Percentiles rank a stretch among this genome's conserved stretches.
Conservation (phyloP, 1,140 invertebrate genomes). For the Teleopsis dalmanni region DNA sequence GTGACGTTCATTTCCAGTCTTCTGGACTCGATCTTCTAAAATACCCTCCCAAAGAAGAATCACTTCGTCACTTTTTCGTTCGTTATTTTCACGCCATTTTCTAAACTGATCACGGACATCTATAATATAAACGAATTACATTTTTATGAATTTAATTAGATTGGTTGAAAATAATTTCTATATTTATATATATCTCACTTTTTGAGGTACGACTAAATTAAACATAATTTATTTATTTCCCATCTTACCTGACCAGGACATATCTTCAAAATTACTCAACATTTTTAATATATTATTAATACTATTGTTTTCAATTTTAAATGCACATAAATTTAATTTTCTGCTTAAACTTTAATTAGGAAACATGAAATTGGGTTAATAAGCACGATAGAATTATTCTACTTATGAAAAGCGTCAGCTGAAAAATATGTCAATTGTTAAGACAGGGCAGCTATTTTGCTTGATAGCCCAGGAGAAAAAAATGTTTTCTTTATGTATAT, state of each 20-base stretch:
- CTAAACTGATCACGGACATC: slow-evolving; percentile 75
- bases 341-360: neutral
- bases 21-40: slow-evolving; percentile 64
- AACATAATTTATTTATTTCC: neutral
- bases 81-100: slow-evolving; percentile 87
- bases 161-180: slow-evolving; percentile 6
- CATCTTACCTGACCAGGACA: slow-evolving; percentile 47
- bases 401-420: too few relatives aligned
- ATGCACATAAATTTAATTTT: neutral
- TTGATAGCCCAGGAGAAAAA: too few relatives aligned
- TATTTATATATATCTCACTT: slow-evolving; percentile 7
- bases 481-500: too few relatives aligned
- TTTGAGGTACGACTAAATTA: slow-evolving; percentile 2
- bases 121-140: slow-evolving; percentile 42
- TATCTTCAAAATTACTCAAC: slow-evolving; percentile 46
- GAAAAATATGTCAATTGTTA: too few relatives aligned
- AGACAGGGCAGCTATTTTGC: too few relatives aligned
- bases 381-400: slow-evolving; percentile 5
- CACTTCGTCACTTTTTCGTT: slow-evolving; percentile 78
- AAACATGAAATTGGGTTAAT: slow-evolving; percentile 1
- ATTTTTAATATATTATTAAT: slow-evolving; percentile 34
- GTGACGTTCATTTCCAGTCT: slow-evolving; percentile 82
- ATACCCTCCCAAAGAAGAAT: slow-evolving; percentile 77
- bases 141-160: neutral
- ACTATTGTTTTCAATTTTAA: neutral